Evolutionary conservation across 2,888 invertebrate genomes (phyloP), one percentile per base, ranked within the genome.

Genomic region (Oligia fasciuncula): DNA sequence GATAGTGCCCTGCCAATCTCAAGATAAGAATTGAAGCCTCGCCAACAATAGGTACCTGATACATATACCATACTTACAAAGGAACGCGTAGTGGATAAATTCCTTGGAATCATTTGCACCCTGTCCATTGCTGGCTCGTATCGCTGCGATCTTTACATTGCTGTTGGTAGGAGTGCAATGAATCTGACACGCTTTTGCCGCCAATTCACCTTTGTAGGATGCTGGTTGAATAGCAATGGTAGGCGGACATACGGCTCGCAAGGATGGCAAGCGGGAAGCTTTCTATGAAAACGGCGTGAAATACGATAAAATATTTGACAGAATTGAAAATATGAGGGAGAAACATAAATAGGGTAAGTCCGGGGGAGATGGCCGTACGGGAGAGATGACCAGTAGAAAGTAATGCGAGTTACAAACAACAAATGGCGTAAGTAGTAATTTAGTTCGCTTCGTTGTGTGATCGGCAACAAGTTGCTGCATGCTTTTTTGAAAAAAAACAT

Each of bases 161-260:
- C 81, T 74, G 89, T 82, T 87, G 83, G 77, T 83, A 78, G 86
- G 74, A 84, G 77, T 85, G 92, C 92, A 92, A 91, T 92, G 93
- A 88, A 91, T 87, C 89, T 90, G 91, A 92, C 90, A 90, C 87
- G 90, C 90, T 91, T 90, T 88, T 83, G 86, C 88, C 86, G 88
- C 91, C 91, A 92, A 93, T 92, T 93, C 93, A 93, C 92, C 94
- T 93, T 93, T 91, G 92, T 92, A 89, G 89, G 84, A 91, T 91
- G 92, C 88, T 90, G 90, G 90, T 87, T 93, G 93, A 93, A 93
- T 93, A 92, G 92, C 90, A 89, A 93, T 92, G 89, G 79, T 87
- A 78, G 51, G 54, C 80, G 51, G 90, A 92, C 91, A 93, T 83
- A 94, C 86, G 9, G 91, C 6, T 78, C 0, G 11, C 4, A 40